Conservation (phyloP, 2,888 invertebrate species). For the Yponomeuta sedellus region DNA sequence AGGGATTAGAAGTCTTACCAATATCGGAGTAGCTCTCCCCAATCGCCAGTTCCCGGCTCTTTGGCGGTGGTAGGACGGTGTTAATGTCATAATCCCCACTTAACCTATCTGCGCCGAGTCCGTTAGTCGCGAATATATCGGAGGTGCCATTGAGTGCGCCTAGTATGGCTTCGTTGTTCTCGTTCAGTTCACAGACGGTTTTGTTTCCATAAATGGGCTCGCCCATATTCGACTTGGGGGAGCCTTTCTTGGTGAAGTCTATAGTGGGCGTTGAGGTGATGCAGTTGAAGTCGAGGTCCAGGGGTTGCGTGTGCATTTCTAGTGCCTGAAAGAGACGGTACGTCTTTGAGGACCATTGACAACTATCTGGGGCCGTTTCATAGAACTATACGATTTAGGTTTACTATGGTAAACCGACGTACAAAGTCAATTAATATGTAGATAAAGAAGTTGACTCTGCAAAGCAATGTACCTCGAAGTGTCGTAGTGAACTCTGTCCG, state of each 20-base stretch:
- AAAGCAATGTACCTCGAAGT: too few relatives aligned
- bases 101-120: conserved; percentile 53
- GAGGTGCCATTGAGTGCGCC: conserved; percentile 57
- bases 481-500: too few relatives aligned
- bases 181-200: conserved; percentile 59
- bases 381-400: too few relatives aligned
- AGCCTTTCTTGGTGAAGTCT: conserved; percentile 63
- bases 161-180: conserved; percentile 57
- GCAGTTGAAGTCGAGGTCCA: conserved; percentile 70
- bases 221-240: conserved; percentile 59
- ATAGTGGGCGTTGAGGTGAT: conserved; percentile 65
- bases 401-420: too few relatives aligned
- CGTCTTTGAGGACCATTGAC: not conserved
- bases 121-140: conserved; percentile 64
- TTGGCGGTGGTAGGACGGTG: conserved; percentile 67
- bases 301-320: conserved; percentile 65
- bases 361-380: not conserved
- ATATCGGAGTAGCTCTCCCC: conserved; percentile 74
- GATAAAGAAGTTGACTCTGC: too few relatives aligned
- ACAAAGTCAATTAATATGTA: too few relatives aligned
- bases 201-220: conserved; percentile 72
- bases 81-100: conserved; percentile 72
- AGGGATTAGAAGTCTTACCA: conserved; percentile 39
- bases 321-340: conserved; percentile 43
- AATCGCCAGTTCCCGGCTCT: conserved; percentile 68